A percentile compares a stretch with the other conserved stretches of the same genome.
phyloP scores from a whole-genome alignment of 1,140 invertebrate species.

The Diabrotica virgifera region DNA sequence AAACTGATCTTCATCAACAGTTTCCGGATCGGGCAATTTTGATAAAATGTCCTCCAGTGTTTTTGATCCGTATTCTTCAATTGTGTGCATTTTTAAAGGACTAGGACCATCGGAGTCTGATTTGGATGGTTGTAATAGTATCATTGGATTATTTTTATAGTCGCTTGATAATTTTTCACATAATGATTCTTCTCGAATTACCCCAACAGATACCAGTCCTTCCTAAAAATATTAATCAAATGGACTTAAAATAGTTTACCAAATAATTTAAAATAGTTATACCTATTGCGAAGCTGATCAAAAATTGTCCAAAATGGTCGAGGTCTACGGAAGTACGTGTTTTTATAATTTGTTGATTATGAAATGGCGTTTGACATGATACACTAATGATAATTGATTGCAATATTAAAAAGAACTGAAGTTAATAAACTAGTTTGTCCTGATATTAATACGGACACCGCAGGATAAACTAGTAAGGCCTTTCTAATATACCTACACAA shows the following conservation, averaged over 20 bases:
- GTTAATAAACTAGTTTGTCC: too few species aligned
- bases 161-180: slow-evolving; percentile 49
- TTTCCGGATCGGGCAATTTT: slow-evolving; percentile 54
- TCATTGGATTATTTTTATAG: slow-evolving; percentile 47
- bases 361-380: too few species aligned
- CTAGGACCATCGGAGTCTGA: slow-evolving; percentile 32
- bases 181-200: slow-evolving; percentile 49
- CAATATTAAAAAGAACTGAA: too few species aligned
- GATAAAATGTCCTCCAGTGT: slow-evolving; percentile 55
- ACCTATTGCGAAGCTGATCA: too few species aligned
- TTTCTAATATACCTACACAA: too few species aligned
- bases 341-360: too few species aligned
- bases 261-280: background rate
- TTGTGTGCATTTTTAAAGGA: slow-evolving; percentile 26
- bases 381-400: too few species aligned
- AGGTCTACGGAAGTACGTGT: too few species aligned
- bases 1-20: slow-evolving; percentile 53
- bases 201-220: slow-evolving; percentile 57
- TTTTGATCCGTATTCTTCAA: slow-evolving; percentile 46
- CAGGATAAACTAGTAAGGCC: too few species aligned
- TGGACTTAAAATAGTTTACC: too few species aligned
- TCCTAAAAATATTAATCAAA: slow-evolving; percentile 47
- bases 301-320: too few species aligned
- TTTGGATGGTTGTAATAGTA: slow-evolving; percentile 49
- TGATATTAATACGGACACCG: too few species aligned